Evolutionary conservation across 2,888 invertebrate species (phyloP), one percentile per base, ranked within the genome.

Genomic region (Girardia tigrina): DNA sequence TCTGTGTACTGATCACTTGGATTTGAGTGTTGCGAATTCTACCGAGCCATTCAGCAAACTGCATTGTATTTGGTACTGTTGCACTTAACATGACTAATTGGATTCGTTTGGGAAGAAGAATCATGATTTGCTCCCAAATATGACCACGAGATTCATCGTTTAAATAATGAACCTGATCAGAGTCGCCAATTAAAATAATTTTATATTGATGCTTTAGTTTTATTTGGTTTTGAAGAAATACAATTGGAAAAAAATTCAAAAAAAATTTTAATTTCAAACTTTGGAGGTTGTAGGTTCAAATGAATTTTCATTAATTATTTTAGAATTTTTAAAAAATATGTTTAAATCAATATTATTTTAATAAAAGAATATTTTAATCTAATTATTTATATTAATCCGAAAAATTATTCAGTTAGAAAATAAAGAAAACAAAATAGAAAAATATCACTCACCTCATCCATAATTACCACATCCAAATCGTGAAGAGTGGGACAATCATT

Each of bases 91-190:
- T 90, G 29, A 99, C 93, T 78, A 99, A 93, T 80, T 90, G 91
- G 6, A 98, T 94, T 83, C 93, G 92, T 4, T 90, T 88, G 0
- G 98, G 97, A 74, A 98, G 85, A 82, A 99, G 88, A 80, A 98
- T 99, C 1, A 98, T 86, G 0, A 93, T 94, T 85, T 99, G 97
- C 85, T 98, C 98, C 98, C 98, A 99, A 0, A 98, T 98, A 81
- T 97, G 94, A 14, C 98, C 98, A 78, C 98, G 87, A 89, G 94
- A 92, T 69, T 89, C 88, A 85, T 99, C 93, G 84, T 97, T 98
- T 78, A 99, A 92, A 82, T 99, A 98, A 84, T 99, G 98, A 6
- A 97, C 94, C 75, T 75, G 20, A 42, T 27, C 12, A 36, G 29
- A n/a, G 14, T 14, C 16, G 20, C 16, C 14, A 70, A 20, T 16